Evolutionary conservation across 2,797 vertebrate genomes (phyloP).

Genomic region (Brachyrhaphis roseni): DNA sequence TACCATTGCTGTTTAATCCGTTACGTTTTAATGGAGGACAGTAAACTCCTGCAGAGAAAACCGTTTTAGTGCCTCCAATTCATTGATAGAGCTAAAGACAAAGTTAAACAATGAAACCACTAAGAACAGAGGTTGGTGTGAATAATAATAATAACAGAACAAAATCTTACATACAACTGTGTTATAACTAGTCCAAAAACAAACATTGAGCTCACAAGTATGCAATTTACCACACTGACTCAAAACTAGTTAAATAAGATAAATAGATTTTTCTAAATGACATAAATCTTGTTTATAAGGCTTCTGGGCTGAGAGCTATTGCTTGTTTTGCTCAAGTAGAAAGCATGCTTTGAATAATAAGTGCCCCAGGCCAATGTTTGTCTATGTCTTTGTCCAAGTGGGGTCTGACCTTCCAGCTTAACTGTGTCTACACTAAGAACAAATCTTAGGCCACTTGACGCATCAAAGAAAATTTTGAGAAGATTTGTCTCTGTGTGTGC

Average conservation of each 20-base stretch:
- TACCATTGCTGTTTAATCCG: neutral
- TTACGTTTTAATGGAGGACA: neutral
- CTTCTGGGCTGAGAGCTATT: neutral
- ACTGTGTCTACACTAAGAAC: neutral
- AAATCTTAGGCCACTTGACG: neutral
- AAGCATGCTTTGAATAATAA: conserved; percentile 16
- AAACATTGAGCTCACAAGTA: neutral
- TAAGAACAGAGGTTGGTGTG: neutral
- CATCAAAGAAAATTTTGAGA: neutral
- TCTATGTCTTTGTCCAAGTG: neutral
- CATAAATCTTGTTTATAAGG: neutral
- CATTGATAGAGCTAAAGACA: neutral
- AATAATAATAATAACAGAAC: neutral
- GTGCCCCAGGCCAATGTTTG: neutral
- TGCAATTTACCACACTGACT: neutral
- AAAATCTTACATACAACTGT: neutral
- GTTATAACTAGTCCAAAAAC: neutral
- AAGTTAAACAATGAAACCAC: neutral
- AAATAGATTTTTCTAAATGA: neutral
- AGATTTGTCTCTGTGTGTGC: neutral
- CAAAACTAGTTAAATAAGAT: neutral
- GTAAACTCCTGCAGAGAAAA: neutral
- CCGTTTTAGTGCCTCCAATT: neutral
- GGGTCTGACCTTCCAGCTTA: neutral
- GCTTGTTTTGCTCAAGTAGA: conserved; percentile 13